Evolutionary conservation across 2,113 vertebrate species (phyloP).

Genomic region (Sinocyclocheilus rhinocerous): DNA sequence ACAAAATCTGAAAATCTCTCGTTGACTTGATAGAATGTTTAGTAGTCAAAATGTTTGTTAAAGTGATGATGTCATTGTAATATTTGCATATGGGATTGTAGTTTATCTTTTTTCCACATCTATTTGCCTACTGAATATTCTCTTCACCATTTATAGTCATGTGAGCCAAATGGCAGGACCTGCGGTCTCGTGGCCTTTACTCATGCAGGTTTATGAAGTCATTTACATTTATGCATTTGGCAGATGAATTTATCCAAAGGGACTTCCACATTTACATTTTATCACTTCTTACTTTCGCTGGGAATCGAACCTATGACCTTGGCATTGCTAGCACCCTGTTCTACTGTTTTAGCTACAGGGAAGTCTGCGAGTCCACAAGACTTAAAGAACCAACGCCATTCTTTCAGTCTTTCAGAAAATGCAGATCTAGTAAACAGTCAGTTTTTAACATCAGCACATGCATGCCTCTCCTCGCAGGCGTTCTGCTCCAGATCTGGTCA

Average conservation of each 20-base stretch:
- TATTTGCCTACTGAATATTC: too few relatives aligned
- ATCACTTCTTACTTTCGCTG: neutral
- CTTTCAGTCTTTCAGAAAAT: neutral
- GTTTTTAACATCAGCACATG: neutral
- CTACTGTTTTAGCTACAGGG: neutral
- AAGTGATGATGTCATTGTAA: too few relatives aligned
- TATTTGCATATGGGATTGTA: too few relatives aligned
- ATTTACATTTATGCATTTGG: neutral
- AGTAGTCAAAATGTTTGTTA: neutral
- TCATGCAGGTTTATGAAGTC: neutral
- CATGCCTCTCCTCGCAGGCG: neutral
- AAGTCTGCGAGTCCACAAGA: neutral
- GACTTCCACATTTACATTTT: neutral
- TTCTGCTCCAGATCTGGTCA: slow-evolving; percentile 9
- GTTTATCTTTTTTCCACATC: too few relatives aligned
- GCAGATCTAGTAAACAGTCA: neutral
- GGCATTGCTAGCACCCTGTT: neutral
- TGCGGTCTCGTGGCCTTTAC: neutral
- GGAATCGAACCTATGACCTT: neutral
- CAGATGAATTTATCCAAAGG: neutral
- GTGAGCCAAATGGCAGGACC: neutral
- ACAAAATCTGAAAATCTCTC: neutral
- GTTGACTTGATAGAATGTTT: neutral
- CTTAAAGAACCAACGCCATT: neutral
- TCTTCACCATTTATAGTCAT: neutral